Evolutionary conservation across 2,888 invertebrate genomes (phyloP).

Genomic region (Atethmia centrago): DNA sequence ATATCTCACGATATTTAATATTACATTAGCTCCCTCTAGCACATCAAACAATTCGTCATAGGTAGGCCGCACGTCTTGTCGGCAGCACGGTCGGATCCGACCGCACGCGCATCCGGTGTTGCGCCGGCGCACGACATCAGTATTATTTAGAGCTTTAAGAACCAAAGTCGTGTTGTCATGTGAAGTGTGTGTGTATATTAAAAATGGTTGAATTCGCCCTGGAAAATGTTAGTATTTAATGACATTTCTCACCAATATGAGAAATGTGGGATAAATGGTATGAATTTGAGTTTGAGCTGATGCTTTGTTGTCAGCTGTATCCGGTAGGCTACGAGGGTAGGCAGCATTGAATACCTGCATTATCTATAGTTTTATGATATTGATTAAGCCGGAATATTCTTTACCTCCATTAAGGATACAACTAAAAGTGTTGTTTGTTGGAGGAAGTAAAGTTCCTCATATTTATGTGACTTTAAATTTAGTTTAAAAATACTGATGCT

Average conservation of each 20-base stretch:
- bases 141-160: conserved; percentile 68
- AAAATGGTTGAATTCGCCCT: conserved; percentile 85
- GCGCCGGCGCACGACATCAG: conserved; percentile 64
- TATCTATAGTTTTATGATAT: background rate
- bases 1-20: conserved; percentile 17
- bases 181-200: conserved; percentile 54
- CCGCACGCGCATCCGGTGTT: conserved; percentile 67
- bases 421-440: background rate
- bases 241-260: conserved; percentile 5
- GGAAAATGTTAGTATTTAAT: conserved; percentile 80
- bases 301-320: conserved; percentile 43
- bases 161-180: conserved; percentile 63
- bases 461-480: background rate
- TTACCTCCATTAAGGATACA: background rate
- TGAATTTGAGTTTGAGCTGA: background rate
- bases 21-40: background rate
- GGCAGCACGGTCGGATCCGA: conserved; percentile 76
- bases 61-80: conserved; percentile 67
- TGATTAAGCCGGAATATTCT: background rate
- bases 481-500: background rate
- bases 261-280: conserved; percentile 1
- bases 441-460: background rate
- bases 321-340: conserved; percentile 32
- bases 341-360: background rate
- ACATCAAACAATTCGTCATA: conserved; percentile 68